These are phyloP conservation scores for Odocoileus virginianus DNA, from an alignment of 2,113 vertebrate genomes.

Conservation along the genomic window DNA sequence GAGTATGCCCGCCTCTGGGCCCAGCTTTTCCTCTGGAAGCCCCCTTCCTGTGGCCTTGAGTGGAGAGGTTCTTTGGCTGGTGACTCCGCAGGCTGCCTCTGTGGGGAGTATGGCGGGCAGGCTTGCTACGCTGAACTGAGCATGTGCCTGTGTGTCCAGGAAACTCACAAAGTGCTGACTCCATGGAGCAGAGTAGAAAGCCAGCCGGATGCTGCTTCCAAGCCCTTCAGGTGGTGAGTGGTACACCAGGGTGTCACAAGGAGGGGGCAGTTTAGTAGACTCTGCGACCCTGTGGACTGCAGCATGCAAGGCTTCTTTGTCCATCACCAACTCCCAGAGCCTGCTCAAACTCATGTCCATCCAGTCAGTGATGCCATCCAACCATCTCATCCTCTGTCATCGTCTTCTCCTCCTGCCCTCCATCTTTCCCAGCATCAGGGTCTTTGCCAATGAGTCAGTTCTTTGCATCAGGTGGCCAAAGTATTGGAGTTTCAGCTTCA, in stretches of 20 bases:
- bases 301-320: not conserved
- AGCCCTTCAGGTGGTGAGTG: not conserved
- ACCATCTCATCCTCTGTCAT: not conserved
- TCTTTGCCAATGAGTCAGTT: not conserved
- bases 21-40: not conserved
- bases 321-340: not conserved
- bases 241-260: rapidly evolving
- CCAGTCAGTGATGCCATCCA: not conserved
- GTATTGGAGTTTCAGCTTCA: not conserved
- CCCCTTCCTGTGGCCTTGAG: not conserved
- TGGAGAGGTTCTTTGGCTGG: not conserved
- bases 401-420: not conserved
- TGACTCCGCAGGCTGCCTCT: not conserved
- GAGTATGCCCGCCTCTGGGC: not conserved
- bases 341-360: not conserved
- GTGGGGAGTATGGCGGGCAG: not conserved
- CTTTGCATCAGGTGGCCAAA: not conserved
- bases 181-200: not conserved
- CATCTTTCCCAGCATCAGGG: not conserved
- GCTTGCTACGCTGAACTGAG: not conserved
- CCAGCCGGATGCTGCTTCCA: not conserved
- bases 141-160: not conserved
- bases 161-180: not conserved
- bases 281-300: not conserved
- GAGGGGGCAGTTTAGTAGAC: not conserved